phyloP scores from a whole-genome alignment of 2,797 vertebrate genomes.

The Anguilla megastoma region DNA sequence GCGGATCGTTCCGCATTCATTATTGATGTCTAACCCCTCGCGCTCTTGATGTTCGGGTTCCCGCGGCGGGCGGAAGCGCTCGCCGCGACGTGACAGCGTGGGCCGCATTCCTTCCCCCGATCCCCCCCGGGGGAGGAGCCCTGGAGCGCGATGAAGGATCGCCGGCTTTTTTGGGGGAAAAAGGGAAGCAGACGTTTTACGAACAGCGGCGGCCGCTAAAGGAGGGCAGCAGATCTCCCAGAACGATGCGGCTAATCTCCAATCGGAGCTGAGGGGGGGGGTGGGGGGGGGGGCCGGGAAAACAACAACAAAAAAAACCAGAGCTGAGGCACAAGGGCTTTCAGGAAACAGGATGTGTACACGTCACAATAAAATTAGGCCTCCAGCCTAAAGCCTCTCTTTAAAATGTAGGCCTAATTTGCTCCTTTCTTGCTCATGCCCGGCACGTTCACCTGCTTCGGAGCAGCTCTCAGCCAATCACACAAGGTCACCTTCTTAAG shows the following conservation, averaged over 20 bases:
- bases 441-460: neutral
- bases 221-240: neutral
- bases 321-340: neutral
- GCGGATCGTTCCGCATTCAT: constrained; percentile 45
- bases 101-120: constrained; percentile 36
- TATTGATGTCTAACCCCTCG: constrained; percentile 45
- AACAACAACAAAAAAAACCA: neutral
- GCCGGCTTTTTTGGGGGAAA: constrained; percentile 7
- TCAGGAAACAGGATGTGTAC: neutral
- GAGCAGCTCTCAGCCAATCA: neutral
- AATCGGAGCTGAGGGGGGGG: neutral
- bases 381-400: neutral
- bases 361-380: neutral
- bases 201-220: constrained; percentile 24
- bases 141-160: constrained; percentile 33
- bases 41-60: constrained; percentile 32
- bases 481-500: neutral
- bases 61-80: constrained; percentile 35
- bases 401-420: constrained; percentile 1
- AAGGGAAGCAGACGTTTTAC: constrained; percentile 38
- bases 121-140: constrained; percentile 19
- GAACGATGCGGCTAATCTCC: neutral
- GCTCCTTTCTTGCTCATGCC: neutral
- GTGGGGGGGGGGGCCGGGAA: too few species aligned
- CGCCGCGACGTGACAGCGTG: constrained; percentile 38